These are phyloP conservation scores for Pomatorhinus ruficollis DNA, from an alignment of 2,113 vertebrate genomes.

Conservation along the genomic window DNA sequence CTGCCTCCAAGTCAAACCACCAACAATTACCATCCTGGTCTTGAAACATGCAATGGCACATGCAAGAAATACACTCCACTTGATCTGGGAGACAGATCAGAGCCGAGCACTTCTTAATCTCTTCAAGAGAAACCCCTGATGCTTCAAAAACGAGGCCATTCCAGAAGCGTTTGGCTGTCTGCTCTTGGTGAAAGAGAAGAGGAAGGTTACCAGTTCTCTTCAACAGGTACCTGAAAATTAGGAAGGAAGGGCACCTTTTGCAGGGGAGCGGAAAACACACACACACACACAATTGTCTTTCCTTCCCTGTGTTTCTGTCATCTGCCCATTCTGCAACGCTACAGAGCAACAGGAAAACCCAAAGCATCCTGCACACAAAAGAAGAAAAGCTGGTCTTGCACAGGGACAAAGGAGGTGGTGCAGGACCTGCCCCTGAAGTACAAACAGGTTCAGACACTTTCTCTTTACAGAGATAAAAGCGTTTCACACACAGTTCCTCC, in stretches of 20 bases:
- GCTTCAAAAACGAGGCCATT: neutral
- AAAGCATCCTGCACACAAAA: neutral
- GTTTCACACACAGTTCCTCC: neutral
- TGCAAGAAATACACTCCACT: neutral
- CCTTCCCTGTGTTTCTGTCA: neutral
- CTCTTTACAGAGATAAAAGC: neutral
- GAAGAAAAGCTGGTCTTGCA: conserved; percentile 8
- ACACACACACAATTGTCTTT: neutral
- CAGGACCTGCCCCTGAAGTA: neutral
- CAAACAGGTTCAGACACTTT: conserved; percentile 8
- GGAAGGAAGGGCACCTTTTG: neutral
- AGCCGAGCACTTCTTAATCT: neutral
- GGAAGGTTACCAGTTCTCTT: neutral
- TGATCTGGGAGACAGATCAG: neutral
- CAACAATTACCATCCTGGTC: neutral
- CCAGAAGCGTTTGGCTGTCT: neutral
- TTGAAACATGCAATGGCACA: neutral
- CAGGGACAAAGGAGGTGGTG: neutral
- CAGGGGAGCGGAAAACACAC: neutral
- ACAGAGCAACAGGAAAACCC: neutral
- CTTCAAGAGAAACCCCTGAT: neutral
- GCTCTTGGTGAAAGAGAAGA: neutral
- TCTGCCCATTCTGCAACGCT: neutral
- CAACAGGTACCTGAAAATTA: neutral
- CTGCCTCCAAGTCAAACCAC: neutral